A percentile compares a stretch with the other conserved stretches of the same genome.
Evolutionary conservation across 2,888 invertebrate species (phyloP).

Genomic region (Dexiosoma caninum): DNA sequence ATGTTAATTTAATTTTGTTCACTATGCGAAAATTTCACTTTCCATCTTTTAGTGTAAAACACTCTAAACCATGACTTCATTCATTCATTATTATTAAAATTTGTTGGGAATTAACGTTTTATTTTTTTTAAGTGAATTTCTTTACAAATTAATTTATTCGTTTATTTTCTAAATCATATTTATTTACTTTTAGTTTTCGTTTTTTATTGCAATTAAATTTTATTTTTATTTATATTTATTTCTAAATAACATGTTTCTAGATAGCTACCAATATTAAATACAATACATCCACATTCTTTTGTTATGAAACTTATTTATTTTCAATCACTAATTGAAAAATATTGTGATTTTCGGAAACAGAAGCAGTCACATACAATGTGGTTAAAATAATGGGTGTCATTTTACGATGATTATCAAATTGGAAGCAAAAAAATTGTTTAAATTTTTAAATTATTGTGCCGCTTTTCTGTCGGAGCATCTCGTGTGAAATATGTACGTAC

Average conservation of each 20-base stretch:
- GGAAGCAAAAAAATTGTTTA: too few species aligned
- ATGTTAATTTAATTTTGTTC: slow-evolving; percentile 46
- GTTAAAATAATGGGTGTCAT: too few species aligned
- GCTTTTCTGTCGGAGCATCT: too few species aligned
- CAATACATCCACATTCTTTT: neutral
- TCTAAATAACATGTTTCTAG: too few species aligned
- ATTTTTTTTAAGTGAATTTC: neutral
- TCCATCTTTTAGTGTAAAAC: neutral
- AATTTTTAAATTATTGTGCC: too few species aligned
- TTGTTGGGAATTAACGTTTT: slow-evolving; percentile 10
- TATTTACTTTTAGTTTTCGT: neutral
- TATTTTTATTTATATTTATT: neutral
- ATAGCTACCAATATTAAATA: neutral
- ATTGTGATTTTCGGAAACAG: too few species aligned
- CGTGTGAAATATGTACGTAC: too few species aligned
- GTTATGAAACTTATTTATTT: neutral
- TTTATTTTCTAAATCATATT: slow-evolving; percentile 7
- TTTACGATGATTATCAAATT: too few species aligned
- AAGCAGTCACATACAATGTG: too few species aligned
- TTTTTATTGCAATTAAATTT: neutral
- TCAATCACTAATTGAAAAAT: too few species aligned
- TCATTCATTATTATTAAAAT: neutral
- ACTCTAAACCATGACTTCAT: neutral
- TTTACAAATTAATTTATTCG: slow-evolving; percentile 5
- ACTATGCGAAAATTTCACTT: slow-evolving; percentile 49